A percentile compares a stretch with the other conserved stretches of the same genome.
Conservation (phyloP, 1,140 invertebrate species). For the Holcopasites calliopsidis region DNA sequence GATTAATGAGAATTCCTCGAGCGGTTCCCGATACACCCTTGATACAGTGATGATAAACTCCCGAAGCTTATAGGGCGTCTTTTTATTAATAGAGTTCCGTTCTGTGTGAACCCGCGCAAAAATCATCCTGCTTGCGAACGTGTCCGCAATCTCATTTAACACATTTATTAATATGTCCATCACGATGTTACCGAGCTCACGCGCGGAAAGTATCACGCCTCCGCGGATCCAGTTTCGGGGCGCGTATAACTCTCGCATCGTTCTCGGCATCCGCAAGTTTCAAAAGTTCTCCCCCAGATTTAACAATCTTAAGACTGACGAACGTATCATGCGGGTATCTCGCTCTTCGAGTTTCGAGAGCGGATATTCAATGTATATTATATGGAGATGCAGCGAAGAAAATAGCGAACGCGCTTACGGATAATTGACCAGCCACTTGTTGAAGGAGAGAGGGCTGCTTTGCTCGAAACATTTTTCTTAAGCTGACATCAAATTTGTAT, state of each 20-base stretch:
- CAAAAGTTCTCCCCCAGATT: background rate
- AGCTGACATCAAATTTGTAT: too few relatives aligned
- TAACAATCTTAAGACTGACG: constrained; percentile 25
- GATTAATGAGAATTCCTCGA: background rate
- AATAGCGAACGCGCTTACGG: too few relatives aligned
- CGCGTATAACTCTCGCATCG: background rate
- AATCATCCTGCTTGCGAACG: background rate
- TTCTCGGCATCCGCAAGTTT: constrained; percentile 16
- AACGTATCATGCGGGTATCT: background rate
- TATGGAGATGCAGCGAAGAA: background rate
- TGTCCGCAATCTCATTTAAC: constrained; percentile 3
- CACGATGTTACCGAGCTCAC: constrained; percentile 16
- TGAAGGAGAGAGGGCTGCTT: too few relatives aligned
- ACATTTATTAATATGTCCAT: constrained; percentile 12
- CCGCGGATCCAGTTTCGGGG: background rate
- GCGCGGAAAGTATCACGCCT: background rate
- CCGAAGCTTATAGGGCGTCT: background rate
- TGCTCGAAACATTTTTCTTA: too few relatives aligned
- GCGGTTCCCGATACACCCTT: background rate
- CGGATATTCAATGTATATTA: constrained; percentile 13
- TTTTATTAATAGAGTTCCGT: constrained; percentile 35
- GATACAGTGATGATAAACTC: constrained; percentile 1
- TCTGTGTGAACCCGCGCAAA: background rate
- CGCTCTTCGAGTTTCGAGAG: background rate
- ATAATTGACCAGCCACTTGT: too few relatives aligned